Evolutionary conservation across 2,888 invertebrate species (phyloP), one percentile per base, ranked within the genome.

Genomic region (Chrysina gloriosa): DNA sequence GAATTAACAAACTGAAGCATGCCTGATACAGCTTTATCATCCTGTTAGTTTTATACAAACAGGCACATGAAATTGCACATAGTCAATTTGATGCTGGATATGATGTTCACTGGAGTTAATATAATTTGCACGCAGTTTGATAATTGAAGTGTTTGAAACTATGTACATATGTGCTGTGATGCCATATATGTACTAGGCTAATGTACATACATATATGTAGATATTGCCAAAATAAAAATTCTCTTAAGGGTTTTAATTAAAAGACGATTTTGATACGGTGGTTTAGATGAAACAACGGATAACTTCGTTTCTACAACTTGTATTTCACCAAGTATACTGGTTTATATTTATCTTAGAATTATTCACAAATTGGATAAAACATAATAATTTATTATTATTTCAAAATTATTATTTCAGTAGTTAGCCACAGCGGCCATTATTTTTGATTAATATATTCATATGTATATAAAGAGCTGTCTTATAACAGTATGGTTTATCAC

Each of bases 1-100:
- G 58, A 42, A 42, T 58, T 58, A 42, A 34, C 58, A 58, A 39
- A 58, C 16, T 58, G 58, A 42, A 25, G 42, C 9, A 14, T 27
- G 14, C 34, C 16, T 52, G 6, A 19, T 36, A 58, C 42, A 42
- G n/a, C 16, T 9, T 42, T 58, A 39, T 11, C 58, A 25, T 23
- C 42, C 9, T 23, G 16, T 14, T 58, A 25, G 27, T 58, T 58
- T 58, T 11, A 58, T n/a, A 58, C 11, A 56, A 56, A 56, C 14
- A 27, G 11, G 23, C 21, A 34, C 6, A 39, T 39, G 34, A 16
- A 58, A 42, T 27, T 42, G 58, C 58, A 58, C 42, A 58, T 11
- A 58, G 39, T 27, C 39, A 58, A 58, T 42, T 14, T 52, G 11
- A 16, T 23, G 34, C 7, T 23, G n/a, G 42, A 16, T 6, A 58